Percentiles rank a stretch among this genome's conserved stretches.
Evolutionary conservation across 2,888 invertebrate genomes (phyloP).

Genomic region (Eilema sororculum): DNA sequence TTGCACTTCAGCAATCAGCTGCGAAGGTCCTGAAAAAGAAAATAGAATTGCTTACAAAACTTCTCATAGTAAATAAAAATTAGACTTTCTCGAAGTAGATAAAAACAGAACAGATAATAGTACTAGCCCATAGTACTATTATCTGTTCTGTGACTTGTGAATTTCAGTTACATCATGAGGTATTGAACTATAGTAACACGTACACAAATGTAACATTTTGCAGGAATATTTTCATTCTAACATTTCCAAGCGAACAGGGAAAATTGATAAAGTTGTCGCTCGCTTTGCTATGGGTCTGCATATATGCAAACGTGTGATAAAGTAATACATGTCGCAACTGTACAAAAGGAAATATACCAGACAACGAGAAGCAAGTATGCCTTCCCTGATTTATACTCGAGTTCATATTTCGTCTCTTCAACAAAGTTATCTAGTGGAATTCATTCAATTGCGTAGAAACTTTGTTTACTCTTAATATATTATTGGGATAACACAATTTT

Average conservation of each 20-base stretch:
- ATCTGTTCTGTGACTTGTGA: too few species aligned
- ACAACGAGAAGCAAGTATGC: conserved; percentile 54
- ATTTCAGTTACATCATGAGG: conserved; percentile 31
- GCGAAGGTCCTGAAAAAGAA: conserved; percentile 80
- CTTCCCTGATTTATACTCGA: conserved; percentile 54
- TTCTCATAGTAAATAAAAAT: conserved; percentile 33
- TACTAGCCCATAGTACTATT: too few species aligned
- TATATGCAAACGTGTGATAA: conserved; percentile 67
- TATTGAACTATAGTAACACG: conserved; percentile 47
- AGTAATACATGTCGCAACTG: conserved; percentile 60
- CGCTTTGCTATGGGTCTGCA: conserved; percentile 58
- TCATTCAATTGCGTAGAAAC: conserved; percentile 28
- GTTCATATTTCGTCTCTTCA: conserved; percentile 50
- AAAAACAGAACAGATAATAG: too few species aligned
- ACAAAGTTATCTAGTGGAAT: conserved; percentile 35
- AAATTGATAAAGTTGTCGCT: conserved; percentile 65
- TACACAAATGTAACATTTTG: conserved; percentile 51
- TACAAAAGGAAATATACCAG: conserved; percentile 65
- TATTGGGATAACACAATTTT: not conserved
- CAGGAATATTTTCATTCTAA: conserved; percentile 52
- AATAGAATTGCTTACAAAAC: conserved; percentile 34
- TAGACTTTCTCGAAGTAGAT: too few species aligned
- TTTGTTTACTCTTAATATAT: conserved; percentile 1
- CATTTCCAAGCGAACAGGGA: conserved; percentile 61
- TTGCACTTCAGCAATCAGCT: conserved; percentile 74